These are phyloP conservation scores for Knipowitschia caucasica DNA, from an alignment of 2,797 vertebrate species.

Conservation along the genomic window DNA sequence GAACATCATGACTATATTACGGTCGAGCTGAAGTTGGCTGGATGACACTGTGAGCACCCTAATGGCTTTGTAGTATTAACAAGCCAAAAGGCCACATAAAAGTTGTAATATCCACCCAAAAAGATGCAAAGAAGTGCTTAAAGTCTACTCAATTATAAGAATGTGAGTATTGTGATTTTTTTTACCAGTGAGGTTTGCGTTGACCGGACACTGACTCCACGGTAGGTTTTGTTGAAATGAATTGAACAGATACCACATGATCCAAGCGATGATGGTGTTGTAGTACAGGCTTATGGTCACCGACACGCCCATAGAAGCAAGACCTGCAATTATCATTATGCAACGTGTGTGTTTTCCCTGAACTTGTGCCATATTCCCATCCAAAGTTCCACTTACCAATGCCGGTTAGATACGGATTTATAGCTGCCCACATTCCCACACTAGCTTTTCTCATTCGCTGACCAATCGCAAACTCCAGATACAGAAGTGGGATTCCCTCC, in stretches of 20 bases:
- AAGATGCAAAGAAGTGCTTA: no score
- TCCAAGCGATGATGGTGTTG: slow-evolving; percentile 85
- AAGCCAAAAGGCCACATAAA: no score
- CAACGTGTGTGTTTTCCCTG: not conserved
- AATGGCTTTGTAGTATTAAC: no score
- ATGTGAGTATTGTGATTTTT: not conserved
- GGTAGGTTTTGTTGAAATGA: slow-evolving; percentile 88
- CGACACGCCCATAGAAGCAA: slow-evolving; percentile 81
- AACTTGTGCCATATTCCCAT: slow-evolving; percentile 1
- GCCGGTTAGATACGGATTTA: slow-evolving; percentile 81
- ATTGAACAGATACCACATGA: slow-evolving; percentile 93
- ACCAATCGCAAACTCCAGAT: slow-evolving; percentile 85
- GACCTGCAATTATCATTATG: slow-evolving; percentile 56
- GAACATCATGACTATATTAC: no score
- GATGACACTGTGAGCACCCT: no score
- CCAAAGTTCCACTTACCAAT: slow-evolving; percentile 69
- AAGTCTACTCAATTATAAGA: no score
- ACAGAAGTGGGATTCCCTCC: slow-evolving; percentile 81
- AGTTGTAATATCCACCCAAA: no score
- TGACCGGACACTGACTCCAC: slow-evolving; percentile 81
- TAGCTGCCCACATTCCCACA: slow-evolving; percentile 69
- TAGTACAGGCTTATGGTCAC: slow-evolving; percentile 84
- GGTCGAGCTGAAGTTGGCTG: no score
- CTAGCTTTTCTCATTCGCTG: slow-evolving; percentile 82
- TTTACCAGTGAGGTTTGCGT: slow-evolving; percentile 72